Evolutionary conservation across 2,113 vertebrate species (phyloP), one percentile per base, ranked within the genome.

Genomic region (Chrysemys picta): DNA sequence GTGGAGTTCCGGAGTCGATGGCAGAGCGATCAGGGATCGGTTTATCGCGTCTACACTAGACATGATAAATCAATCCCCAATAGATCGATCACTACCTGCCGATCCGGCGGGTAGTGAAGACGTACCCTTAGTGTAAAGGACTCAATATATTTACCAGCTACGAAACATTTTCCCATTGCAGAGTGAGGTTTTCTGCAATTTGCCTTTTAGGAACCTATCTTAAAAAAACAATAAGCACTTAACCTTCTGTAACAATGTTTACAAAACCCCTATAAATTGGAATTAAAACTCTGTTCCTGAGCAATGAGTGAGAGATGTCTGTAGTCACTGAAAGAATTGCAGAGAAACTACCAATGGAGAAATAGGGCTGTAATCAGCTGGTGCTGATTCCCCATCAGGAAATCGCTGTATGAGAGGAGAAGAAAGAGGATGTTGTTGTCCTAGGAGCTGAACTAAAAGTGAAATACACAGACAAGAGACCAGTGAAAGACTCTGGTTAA

Each of bases 401-500:
- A 38, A 82, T 79, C 22, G 57, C 57, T 91, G 4, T 47, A 75
- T 38, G 10, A 22, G 16, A 82, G 3, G 88, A 31, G 89, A 95
- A 88, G 79, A 80, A 91, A 91, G 85, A 84, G 87, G 13, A 13
- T 91, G 52, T 45, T 53, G 78, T 57, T 93, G 14, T 57, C 89
- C 90, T 72, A 69, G 88, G 76, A 2, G 12, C 27, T 93, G 91
- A 93, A 91, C 93, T 93, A 38, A 83, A 95, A 97, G 91, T 82
- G 45, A 47, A 56, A 4, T 93, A 95, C 91, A 93, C 85, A 94
- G 84, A 75, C 5, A 49, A 54, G 17, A 29, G 35, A 94, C 65
- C 31, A 85, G 54, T 16, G 87, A 94, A 86, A 93, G 85, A 94
- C 52, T 52, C 31, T 89, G 90, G 95, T 97, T 96, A 96, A 94